Evolutionary conservation across 2,113 vertebrate species (phyloP), one percentile per base, ranked within the genome.

Genomic region (Kryptolebias marmoratus): DNA sequence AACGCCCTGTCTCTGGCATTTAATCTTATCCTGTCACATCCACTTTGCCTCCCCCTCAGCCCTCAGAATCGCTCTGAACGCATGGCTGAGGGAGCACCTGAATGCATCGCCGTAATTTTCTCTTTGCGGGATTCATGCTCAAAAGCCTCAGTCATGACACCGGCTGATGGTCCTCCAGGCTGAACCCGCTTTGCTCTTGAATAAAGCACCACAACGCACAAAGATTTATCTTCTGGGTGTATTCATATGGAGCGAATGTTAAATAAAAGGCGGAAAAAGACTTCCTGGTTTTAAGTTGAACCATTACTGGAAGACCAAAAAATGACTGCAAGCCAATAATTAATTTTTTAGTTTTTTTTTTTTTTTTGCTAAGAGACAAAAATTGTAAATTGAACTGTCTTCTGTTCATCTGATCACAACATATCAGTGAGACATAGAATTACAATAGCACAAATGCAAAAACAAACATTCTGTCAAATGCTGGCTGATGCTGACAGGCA

Each of bases 21-120:
- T 92, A 90, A 92, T 93, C 90, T 91, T 80, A 90, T 86, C 79
- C 85, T 91, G 93, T 91, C 92, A 92, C 84, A 91, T 93, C 82
- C 88, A 88, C 89, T 93, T 90, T 92, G 81, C 85, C 81, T 90
- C 53, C 80, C 78, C 73, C 79, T 84, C 78, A 84, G 77, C 74
- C 82, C 74, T 69, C 60, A 81, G 86, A 86, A 86, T 82, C 74
- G 68, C 83, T 85, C 72, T 74, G 82, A 75, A 76, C 65, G 77
- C 87, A 72, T 72, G 77, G 80, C 75, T 83, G 87, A 90, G 84
- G 83, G 85, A 84, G 90, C 85, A 87, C 88, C 81, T 88, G 89
- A 90, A 91, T 84, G 80, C 88, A 82, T 86, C 68, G 75, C 86
- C 74, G 85, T 89, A 89, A 90, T 89, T 92, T 89, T 84, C 82